Percentiles rank a stretch among this genome's conserved stretches.
Conservation (phyloP, 2,888 invertebrate genomes). For the Abrostola triplasia region DNA sequence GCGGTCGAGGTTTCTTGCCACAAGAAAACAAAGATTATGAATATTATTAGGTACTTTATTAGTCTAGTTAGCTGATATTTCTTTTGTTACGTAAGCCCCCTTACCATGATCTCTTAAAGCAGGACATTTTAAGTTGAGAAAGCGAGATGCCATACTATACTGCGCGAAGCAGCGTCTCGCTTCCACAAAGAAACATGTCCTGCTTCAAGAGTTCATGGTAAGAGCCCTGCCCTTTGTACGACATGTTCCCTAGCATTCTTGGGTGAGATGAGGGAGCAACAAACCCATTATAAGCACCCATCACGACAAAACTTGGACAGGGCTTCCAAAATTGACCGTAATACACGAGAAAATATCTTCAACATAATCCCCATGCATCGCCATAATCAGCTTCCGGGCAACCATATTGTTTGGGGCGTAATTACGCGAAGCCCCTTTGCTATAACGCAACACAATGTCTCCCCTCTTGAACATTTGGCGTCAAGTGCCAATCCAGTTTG, state of each 20-base stretch:
- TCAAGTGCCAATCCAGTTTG: constrained; percentile 24
- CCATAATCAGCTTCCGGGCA: constrained; percentile 8
- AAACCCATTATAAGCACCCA: background rate
- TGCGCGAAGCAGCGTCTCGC: no score
- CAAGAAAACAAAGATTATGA: no score
- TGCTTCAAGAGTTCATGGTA: no score
- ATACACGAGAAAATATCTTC: constrained; percentile 15
- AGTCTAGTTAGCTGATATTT: no score
- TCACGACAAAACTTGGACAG: background rate
- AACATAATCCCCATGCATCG: constrained; percentile 13
- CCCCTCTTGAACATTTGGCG: background rate
- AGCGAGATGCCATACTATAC: no score
- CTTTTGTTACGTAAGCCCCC: no score
- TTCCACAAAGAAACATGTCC: no score
- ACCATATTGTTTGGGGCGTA: constrained; percentile 31
- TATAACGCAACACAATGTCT: constrained; percentile 15
- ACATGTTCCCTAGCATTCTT: background rate
- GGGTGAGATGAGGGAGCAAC: background rate
- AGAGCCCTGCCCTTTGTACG: no score
- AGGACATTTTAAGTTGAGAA: no score
- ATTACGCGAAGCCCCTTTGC: constrained; percentile 28
- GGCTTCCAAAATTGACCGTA: constrained; percentile 5
- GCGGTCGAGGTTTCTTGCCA: no score
- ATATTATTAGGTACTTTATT: no score
- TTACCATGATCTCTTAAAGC: no score